Percentiles rank a stretch among this genome's conserved stretches.
Conservation (phyloP, 23 tunicate species). For the Aplidium turbinatum region DNA sequence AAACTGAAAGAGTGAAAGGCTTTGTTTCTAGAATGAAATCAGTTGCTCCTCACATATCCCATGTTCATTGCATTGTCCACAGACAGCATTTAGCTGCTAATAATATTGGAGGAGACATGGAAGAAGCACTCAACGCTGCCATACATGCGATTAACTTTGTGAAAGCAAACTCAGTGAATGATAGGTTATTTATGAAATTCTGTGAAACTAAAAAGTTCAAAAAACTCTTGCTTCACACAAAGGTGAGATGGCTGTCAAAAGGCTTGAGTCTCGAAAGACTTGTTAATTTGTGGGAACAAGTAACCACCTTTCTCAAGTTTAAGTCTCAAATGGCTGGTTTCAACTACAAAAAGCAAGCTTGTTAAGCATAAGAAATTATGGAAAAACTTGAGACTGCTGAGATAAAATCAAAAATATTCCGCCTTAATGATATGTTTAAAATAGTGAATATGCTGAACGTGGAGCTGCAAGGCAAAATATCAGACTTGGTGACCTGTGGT, state of each 20-base stretch:
- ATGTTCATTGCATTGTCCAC: conserved; percentile 37
- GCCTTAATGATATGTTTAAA: not conserved
- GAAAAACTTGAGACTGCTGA: not conserved
- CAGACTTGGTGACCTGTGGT: conserved; percentile 1
- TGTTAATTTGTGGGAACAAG: conserved; percentile 25
- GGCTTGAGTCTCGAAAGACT: conserved; percentile 28
- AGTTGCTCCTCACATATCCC: conserved; percentile 35
- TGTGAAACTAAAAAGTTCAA: conserved; percentile 34
- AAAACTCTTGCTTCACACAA: conserved; percentile 25
- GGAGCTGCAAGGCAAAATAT: not conserved
- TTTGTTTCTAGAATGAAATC: conserved; percentile 33
- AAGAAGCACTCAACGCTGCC: conserved; percentile 33
- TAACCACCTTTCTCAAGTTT: conserved; percentile 20
- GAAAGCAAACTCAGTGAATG: conserved; percentile 27
- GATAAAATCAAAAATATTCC: conserved; percentile 2
- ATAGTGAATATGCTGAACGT: not conserved
- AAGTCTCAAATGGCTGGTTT: conserved; percentile 26
- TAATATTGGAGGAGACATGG: conserved; percentile 31
- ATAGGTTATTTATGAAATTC: conserved; percentile 20
- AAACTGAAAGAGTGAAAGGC: conserved; percentile 32
- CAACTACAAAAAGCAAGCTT: conserved; percentile 23
- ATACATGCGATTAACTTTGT: conserved; percentile 31
- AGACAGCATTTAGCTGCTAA: conserved; percentile 24
- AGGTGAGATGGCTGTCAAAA: conserved; percentile 32
- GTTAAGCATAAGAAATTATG: too few species aligned